Conservation (phyloP, 37 sponge, comb jelly and placozoan genomes). For the Mnemiopsis leidyi region DNA sequence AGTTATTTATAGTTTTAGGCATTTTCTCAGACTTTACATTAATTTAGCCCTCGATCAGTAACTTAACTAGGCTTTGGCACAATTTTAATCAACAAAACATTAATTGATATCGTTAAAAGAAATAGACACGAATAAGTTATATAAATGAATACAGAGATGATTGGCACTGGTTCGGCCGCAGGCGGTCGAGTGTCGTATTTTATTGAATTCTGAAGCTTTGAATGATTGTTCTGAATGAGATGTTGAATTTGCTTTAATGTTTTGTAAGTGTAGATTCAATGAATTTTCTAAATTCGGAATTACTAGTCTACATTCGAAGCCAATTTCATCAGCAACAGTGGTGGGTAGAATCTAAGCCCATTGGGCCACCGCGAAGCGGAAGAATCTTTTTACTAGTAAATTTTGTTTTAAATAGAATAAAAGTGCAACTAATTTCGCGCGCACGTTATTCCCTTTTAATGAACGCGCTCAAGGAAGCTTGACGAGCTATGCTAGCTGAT, state of each 20-base stretch:
- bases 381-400: conserved; percentile 14
- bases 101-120: background rate
- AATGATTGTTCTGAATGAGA: background rate
- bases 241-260: background rate
- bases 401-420: background rate
- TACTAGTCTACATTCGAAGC: too few relatives aligned
- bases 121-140: background rate
- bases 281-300: conserved; percentile 1
- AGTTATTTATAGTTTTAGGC: background rate
- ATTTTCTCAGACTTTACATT: background rate
- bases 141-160: background rate
- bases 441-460: background rate
- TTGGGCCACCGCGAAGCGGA: conserved; percentile 18
- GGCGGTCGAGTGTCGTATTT: background rate
- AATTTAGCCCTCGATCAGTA: background rate
- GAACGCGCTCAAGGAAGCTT: too few relatives aligned
- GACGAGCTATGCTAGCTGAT: too few relatives aligned
- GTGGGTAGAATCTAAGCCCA: too few relatives aligned
- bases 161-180: background rate
- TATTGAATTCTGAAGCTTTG: background rate
- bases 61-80: background rate
- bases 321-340: too few relatives aligned
- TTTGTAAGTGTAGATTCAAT: conserved; percentile 41
- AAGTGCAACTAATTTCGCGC: background rate
- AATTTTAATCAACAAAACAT: background rate